Base-by-base conservation (phyloP, 2,113 vertebrate genomes). In the Nannobrachium achirus region DNA sequence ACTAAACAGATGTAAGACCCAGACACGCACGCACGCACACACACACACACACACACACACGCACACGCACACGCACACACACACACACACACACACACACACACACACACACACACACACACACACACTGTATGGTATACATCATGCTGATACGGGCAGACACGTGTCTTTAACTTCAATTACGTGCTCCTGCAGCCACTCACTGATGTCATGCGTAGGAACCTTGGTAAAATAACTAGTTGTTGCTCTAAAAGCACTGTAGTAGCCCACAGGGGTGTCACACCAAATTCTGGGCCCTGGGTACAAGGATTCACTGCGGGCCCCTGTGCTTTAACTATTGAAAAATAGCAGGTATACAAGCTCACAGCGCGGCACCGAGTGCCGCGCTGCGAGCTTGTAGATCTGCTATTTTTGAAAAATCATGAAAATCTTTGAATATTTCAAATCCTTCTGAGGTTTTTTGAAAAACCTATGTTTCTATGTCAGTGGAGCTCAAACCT, bases 191-290 rank as follows among this genome's bases (percentile, higher is more conserved):
- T 39, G 25, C 25, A 55, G 18, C 1, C 59, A 48, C 2, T 46
- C 42, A 48, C 18, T 62, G 52, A 81, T 46, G 44, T 51, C 51
- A 70, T 18, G 20, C 3, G 56, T 59, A 41, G 41, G 33, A 45
- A 63, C 44, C 15, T 40, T 15, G 41, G 46, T 16, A 60, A 57
- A 66, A 53, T 50, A 55, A 46, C 14, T 33, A 19, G 62, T 20
- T 20, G 62, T 20, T 20, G 46, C 46, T 58, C 55, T 42, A 51
- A 62, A 55, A 61, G 51, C n/a, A n/a, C n/a, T n/a, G n/a, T 49
- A 8, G 41, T 48, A 42, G 69, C 49, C 25, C n/a, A n/a, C n/a
- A n/a, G n/a, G n/a, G n/a, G n/a, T n/a, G n/a, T n/a, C n/a, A n/a
- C n/a, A n/a, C n/a, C n/a, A n/a, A n/a, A n/a, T n/a, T n/a, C n/a